Base-by-base conservation (phyloP, 2,888 invertebrate species). In the Bellardia pandia region DNA sequence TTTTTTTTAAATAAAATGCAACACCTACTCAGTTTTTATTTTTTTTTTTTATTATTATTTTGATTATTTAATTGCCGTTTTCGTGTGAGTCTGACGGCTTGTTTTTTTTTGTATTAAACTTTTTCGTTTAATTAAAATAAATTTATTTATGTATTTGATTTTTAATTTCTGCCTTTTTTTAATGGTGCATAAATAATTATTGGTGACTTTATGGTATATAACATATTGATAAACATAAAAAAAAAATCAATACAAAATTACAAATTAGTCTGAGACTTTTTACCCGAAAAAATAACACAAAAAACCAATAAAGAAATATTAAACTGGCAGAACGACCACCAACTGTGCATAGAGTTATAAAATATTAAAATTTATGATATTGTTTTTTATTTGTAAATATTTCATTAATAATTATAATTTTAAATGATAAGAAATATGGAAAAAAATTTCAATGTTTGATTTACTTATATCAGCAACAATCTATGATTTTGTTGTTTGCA, bases 121-220 rank as follows among this genome's bases (percentile, higher is more conserved):
- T 45, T 45, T 45, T 13, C 2, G 9, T 13, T 13, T 42, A 56
- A 30, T 42, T 51, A 9, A 42, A 66, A 53, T 76, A 56, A 66
- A 56, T 53, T 77, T 68, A 68, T 66, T 66, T 53, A 64, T 77
- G 53, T 53, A 64, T 77, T 40, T 77, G 66, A 66, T 42, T 77
- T 77, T 58, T 68, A 13, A 51, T 76, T 56, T 37, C 51, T 1
- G 37, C 42, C 9, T 72, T 51, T 37, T 37, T 48, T 51, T 40
- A 51, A 40, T 40, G 40, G 48, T 37, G 51, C 76, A 64, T 51
- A 16, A 51, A 48, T 37, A 58, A 78, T 48, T 45, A 37, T 48
- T 58, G 56, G 16, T 45, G 48, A 58, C 68, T 68, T 78, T 68
- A 56, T 68, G 51, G 42, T 7, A 13, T 64, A 16, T 37, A 40